Conservation (phyloP, 2,797 vertebrate genomes). For the Semotilus atromaculatus region DNA sequence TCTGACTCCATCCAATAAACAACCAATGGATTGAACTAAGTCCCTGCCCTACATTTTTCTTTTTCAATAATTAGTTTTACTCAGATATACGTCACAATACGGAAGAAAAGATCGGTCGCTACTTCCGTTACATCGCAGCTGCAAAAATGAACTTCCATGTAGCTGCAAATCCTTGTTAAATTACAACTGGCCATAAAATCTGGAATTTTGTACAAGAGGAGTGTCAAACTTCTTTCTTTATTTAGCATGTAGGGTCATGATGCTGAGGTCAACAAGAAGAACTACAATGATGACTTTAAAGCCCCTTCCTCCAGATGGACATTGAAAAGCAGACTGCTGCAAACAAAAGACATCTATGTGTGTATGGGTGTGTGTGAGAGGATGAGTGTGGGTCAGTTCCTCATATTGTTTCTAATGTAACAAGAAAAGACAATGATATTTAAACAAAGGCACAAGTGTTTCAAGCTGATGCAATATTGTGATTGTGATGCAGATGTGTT, state of each 20-base stretch:
- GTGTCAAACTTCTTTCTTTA: constrained; percentile 16
- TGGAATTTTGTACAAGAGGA: neutral
- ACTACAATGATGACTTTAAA: constrained; percentile 39
- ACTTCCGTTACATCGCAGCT: neutral
- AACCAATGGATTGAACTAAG: neutral
- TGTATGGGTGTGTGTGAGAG: constrained; percentile 13
- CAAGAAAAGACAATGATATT: neutral
- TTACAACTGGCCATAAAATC: neutral
- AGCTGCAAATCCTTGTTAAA: neutral
- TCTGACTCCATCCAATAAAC: neutral
- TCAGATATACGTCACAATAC: neutral
- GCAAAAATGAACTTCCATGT: neutral
- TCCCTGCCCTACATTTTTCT: no score
- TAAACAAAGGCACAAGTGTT: constrained; percentile 2
- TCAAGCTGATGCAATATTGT: neutral
- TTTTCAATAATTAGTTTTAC: neutral
- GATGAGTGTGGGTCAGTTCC: constrained; percentile 1
- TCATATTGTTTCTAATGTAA: neutral
- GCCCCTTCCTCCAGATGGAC: constrained; percentile 48
- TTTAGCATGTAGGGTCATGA: constrained; percentile 22
- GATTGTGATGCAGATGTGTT: neutral
- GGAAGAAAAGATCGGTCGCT: neutral
- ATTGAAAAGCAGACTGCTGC: constrained; percentile 19
- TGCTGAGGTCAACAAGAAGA: constrained; percentile 30
- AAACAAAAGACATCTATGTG: constrained; percentile 39